A percentile compares a stretch with the other conserved stretches of the same genome.
These are phyloP conservation scores for Chloroceryle amazona DNA, from an alignment of 2,797 vertebrate species.

Conservation along the genomic window DNA sequence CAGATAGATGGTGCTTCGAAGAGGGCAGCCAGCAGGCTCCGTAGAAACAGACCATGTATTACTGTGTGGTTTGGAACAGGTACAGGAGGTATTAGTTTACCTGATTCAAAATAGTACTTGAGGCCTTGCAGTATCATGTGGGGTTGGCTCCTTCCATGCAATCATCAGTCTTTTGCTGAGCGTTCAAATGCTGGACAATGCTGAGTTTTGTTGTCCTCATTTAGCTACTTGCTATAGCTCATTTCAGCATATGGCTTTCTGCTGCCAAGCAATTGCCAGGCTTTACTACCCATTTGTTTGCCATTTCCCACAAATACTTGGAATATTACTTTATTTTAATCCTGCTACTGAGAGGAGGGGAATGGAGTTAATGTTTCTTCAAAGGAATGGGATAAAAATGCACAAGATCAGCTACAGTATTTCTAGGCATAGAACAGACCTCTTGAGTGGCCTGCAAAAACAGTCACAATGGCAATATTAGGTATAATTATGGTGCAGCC, in stretches of 20 bases:
- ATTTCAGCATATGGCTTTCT: constrained; percentile 22
- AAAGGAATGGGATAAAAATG: constrained; percentile 22
- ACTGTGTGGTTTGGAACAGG: constrained; percentile 51
- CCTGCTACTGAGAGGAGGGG: neutral
- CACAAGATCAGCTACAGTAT: neutral
- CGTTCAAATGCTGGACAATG: neutral
- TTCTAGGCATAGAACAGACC: neutral
- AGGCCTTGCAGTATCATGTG: neutral
- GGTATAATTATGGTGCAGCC: neutral
- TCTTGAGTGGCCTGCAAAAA: neutral
- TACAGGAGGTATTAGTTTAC: constrained; percentile 57
- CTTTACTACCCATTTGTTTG: constrained; percentile 18
- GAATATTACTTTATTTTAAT: constrained; percentile 32
- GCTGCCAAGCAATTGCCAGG: neutral
- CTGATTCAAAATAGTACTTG: constrained; percentile 53
- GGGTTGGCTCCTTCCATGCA: constrained; percentile 7
- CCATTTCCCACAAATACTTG: constrained; percentile 19
- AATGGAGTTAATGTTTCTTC: constrained; percentile 5
- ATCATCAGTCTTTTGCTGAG: neutral
- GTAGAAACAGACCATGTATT: neutral
- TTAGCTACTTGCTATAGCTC: neutral
- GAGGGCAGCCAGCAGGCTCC: constrained; percentile 15
- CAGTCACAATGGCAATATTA: neutral
- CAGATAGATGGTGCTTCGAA: constrained; percentile 34
- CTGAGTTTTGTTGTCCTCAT: constrained; percentile 4